Evolutionary conservation across 2,797 vertebrate genomes (phyloP).

Genomic region (Pteropus rufus): DNA sequence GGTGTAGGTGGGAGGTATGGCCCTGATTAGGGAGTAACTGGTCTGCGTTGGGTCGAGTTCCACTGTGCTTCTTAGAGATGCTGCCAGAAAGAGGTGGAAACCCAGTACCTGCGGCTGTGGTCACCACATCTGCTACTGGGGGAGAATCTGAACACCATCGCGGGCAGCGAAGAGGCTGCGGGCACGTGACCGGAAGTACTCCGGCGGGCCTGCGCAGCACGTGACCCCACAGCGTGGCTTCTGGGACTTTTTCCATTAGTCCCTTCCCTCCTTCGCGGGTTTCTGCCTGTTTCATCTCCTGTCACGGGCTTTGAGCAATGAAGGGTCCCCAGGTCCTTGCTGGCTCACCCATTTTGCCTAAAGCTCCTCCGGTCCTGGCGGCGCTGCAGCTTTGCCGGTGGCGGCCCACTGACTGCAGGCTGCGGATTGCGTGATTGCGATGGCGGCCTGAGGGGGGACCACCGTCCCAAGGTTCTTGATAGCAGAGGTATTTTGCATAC

Average conservation of each 20-base stretch:
- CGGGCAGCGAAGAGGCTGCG: background rate
- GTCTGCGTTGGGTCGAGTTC: background rate
- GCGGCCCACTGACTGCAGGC: no score
- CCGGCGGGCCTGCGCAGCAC: background rate
- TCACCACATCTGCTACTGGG: constrained; percentile 50
- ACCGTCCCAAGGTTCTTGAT: background rate
- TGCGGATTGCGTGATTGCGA: no score
- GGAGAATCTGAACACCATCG: constrained; percentile 67
- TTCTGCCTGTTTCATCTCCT: background rate
- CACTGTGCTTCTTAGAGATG: constrained; percentile 37
- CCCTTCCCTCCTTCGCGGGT: background rate
- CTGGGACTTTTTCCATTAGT: background rate
- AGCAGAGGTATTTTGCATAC: background rate
- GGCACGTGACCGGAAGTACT: background rate
- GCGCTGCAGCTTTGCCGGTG: no score
- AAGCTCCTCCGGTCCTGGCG: background rate
- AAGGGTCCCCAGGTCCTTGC: background rate
- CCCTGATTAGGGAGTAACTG: background rate
- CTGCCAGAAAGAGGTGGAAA: constrained; percentile 1
- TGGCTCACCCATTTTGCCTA: background rate
- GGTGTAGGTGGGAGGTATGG: background rate
- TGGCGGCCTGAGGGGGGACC: background rate
- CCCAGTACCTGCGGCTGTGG: background rate
- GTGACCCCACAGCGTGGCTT: background rate
- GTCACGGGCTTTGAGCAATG: background rate